Evolutionary conservation across 1,140 invertebrate species (phyloP), one percentile per base, ranked within the genome.

Genomic region (Magallana ariakensis): DNA sequence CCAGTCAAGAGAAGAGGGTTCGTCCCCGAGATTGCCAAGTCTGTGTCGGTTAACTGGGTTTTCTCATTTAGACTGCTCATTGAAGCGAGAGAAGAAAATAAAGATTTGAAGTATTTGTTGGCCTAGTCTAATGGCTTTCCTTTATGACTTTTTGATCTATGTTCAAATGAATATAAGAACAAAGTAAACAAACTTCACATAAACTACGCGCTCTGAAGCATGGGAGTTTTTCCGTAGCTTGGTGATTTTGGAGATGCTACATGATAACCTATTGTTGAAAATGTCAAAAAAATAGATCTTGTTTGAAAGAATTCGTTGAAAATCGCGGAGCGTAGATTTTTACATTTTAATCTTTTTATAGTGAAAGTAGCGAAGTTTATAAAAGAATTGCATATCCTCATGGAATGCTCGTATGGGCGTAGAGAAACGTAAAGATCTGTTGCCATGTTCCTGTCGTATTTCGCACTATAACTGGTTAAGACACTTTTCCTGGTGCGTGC

Each of bases 101-200:
- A 75, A 75, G 66, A 75, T 75, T 75, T 75, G 66, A 75, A 75
- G 66, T 75, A 22, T 75, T 75, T 75, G 66, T 75, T 75, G 66
- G 66, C 66, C 66, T 75, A 75, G 66, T 75, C 66, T 75, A 26
- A 75, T 75, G 22, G 66, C 66, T 75, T 75, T 75, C 66, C 22
- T 75, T 75, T 75, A 75, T 75, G 33, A 75, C 66, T 33, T 75
- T 75, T 75, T 75, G 66, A 75, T 75, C 66, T 75, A 75, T 75
- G 66, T 75, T 75, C 66, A 75, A 75, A 75, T 75, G 66, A 75
- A 75, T 75, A 75, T 75, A 26, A 26, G 66, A 75, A 75, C 66
- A 75, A 75, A 75, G 66, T 75, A 75, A 75, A 75, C 22, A 75
- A 33, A 75, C 22, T 75, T 26, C 66, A 75, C 66, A 75, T 75